Base-by-base conservation (phyloP, 2,797 vertebrate species). In the Cuniculus paca region DNA sequence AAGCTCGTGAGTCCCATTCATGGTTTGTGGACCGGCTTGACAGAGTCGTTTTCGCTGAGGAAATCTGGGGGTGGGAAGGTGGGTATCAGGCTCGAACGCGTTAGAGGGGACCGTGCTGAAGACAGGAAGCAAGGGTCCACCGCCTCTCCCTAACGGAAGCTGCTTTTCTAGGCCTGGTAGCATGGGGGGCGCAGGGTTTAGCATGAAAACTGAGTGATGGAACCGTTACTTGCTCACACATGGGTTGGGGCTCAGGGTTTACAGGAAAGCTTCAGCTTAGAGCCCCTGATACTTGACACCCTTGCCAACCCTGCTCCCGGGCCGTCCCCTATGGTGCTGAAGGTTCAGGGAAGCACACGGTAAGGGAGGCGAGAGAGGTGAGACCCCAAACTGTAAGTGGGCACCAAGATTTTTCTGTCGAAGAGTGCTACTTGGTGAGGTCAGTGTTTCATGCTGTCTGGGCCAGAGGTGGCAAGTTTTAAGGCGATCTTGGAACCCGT, bases 11-110 rank as follows among this genome's bases (percentile, higher is more conserved):
- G 75, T 65, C 45, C 50, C 68, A 14, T 70, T 72, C 65, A 34
- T 92, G 48, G 88, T 70, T 84, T 61, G 83, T 56, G 14, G 48
- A 88, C 86, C 22, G 56, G 39, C n/a, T 83, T 58, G 42, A 90
- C 45, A 52, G 42, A 84, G 50, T 74, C 82, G 58, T 75, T 97
- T 90, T 95, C 72, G 42, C 0, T 86, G 72, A 75, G 78, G 90
- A 75, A 87, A 63, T 88, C 50, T 39, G 60, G 81, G 17, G n/a
- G 92, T 39, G 42, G 74, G 65, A 80, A 79, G 17, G 45, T 87
- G 34, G 72, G 42, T 65, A 11, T 82, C 42, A 65, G 65, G 50
- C 19, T 26, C 77, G 89, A 81, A 8, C 20, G 11, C 52, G n/a
- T 75, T 54, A 85, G 58, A 3, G 70, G 34, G 77, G 12, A 87